Percentiles rank a stretch among this genome's conserved stretches.
Conservation (phyloP, 2,888 invertebrate species). For the Fragum whitleyi region DNA sequence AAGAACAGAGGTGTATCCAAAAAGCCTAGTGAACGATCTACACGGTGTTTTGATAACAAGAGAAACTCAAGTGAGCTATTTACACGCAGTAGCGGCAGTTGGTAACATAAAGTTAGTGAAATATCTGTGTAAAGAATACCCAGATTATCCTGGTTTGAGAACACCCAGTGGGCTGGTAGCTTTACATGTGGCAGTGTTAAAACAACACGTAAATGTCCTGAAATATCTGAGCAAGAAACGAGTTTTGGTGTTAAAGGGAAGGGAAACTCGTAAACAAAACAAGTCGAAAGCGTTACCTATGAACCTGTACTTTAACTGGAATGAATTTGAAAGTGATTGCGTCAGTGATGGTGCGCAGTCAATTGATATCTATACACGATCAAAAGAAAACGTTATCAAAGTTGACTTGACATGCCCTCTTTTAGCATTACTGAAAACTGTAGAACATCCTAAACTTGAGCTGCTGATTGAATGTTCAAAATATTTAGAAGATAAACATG, state of each 20-base stretch:
- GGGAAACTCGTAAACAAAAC: too few species aligned
- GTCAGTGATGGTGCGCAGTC: background rate
- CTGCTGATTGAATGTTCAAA: background rate
- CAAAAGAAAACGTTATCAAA: background rate
- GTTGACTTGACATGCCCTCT: background rate
- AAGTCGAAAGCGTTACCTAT: background rate
- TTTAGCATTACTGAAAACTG: background rate
- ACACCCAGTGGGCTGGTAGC: slow-evolving; percentile 2
- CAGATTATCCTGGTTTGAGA: background rate
- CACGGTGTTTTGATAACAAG: too few species aligned
- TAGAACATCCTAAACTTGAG: background rate
- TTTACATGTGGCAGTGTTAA: background rate
- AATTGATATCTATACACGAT: background rate
- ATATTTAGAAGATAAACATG: background rate
- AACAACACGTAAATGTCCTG: background rate
- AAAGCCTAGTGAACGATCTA: background rate
- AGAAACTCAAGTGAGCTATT: background rate
- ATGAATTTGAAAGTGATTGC: background rate
- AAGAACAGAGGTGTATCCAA: background rate
- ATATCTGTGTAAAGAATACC: background rate
- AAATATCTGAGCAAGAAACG: background rate
- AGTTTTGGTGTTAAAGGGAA: background rate
- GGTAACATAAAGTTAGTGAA: background rate
- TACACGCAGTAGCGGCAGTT: background rate
- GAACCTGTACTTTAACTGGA: background rate